Conservation (phyloP, 2,888 invertebrate genomes). For the Philopedon plagiatum region DNA sequence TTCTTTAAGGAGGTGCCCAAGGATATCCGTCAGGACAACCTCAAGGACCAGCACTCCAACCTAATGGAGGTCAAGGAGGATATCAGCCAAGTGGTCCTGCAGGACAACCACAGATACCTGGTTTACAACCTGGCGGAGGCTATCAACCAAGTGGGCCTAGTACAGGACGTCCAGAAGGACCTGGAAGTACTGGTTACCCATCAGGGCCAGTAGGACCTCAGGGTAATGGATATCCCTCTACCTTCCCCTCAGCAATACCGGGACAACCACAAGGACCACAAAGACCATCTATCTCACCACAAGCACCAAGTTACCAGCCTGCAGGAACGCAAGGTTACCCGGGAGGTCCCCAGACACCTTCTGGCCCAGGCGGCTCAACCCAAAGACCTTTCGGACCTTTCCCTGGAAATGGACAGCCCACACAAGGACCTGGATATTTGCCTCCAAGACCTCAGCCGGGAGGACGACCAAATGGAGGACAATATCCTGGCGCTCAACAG, state of each 20-base stretch:
- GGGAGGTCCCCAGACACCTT: slow-evolving; percentile 12
- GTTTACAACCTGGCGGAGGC: slow-evolving; percentile 56
- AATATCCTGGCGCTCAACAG: slow-evolving; percentile 56
- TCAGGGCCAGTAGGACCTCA: slow-evolving; percentile 50
- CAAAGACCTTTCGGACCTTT: slow-evolving; percentile 7
- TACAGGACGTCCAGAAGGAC: neutral
- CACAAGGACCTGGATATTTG: slow-evolving; percentile 34
- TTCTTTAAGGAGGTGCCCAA: neutral
- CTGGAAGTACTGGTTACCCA: slow-evolving; percentile 36
- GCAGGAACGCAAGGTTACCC: slow-evolving; percentile 25
- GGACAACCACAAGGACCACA: slow-evolving; percentile 20
- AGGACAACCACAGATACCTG: slow-evolving; percentile 12
- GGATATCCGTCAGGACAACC: slow-evolving; percentile 33
- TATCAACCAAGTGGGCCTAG: slow-evolving; percentile 21
- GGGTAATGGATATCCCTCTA: slow-evolving; percentile 34
- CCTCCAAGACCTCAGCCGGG: slow-evolving; percentile 18
- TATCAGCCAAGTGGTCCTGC: slow-evolving; percentile 31
- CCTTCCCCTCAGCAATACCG: neutral
- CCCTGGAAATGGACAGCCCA: slow-evolving; percentile 40
- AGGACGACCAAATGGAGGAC: slow-evolving; percentile 53
- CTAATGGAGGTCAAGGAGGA: slow-evolving; percentile 24
- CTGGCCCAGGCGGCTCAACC: neutral
- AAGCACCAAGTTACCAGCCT: slow-evolving; percentile 19
- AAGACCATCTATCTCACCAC: slow-evolving; percentile 14
- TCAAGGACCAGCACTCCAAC: slow-evolving; percentile 24